These are phyloP conservation scores for Sminthopsis crassicaudata DNA, from an alignment of 2,113 vertebrate genomes.

Conservation along the genomic window DNA sequence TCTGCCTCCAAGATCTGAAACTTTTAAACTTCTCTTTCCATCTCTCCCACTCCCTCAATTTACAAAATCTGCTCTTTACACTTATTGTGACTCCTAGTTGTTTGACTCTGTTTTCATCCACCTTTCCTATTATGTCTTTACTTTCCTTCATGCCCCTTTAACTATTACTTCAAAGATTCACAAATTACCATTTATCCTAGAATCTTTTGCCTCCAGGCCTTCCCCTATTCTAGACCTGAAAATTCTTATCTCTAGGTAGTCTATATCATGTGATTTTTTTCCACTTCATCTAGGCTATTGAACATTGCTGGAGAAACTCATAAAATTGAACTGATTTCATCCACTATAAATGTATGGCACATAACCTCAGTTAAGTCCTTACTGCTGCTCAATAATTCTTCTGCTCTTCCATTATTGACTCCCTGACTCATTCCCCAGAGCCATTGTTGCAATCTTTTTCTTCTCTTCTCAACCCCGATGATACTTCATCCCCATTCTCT, in stretches of 20 bases:
- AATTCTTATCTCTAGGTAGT: not conserved
- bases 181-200: not conserved
- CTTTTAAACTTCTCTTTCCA: not conserved
- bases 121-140: not conserved
- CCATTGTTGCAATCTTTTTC: not conserved
- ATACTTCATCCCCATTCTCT: not conserved
- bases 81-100: not conserved
- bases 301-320: not conserved
- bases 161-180: not conserved
- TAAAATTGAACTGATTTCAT: not conserved
- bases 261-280: not conserved
- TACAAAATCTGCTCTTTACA: not conserved
- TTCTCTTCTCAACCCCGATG: not conserved
- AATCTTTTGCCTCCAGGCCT: not conserved
- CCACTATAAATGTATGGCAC: not conserved
- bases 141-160: not conserved
- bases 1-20: not conserved
- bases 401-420: not conserved
- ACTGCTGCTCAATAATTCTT: not conserved
- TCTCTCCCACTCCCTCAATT: not conserved
- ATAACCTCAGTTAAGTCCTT: not conserved
- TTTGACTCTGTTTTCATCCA: not conserved
- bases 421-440: not conserved
- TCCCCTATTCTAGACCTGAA: not conserved
- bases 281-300: not conserved